Conservation (phyloP, 2,888 invertebrate genomes). For the Chesias legatella region DNA sequence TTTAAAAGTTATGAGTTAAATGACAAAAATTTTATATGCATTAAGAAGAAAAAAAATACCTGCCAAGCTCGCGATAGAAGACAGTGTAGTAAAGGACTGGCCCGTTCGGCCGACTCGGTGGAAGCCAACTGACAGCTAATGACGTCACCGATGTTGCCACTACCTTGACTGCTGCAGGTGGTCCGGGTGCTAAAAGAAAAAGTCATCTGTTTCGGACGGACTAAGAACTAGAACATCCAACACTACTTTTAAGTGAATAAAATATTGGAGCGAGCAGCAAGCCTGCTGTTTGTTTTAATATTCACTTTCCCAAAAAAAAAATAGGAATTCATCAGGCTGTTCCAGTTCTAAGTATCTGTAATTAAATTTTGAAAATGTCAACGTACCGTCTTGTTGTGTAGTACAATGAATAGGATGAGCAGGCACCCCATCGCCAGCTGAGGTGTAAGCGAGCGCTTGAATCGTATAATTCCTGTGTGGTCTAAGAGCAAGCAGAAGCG, state of each 20-base stretch:
- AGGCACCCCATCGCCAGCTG: slow-evolving; percentile 91
- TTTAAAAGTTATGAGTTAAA: no score
- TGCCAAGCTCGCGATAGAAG: slow-evolving; percentile 86
- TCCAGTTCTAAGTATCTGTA: no score
- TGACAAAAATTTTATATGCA: no score
- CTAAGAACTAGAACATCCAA: no score
- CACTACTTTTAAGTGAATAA: no score
- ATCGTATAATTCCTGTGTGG: slow-evolving; percentile 94
- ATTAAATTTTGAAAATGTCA: no score
- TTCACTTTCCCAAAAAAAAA: no score
- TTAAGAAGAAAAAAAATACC: slow-evolving; percentile 33
- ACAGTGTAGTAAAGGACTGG: slow-evolving; percentile 90
- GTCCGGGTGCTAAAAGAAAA: slow-evolving; percentile 85
- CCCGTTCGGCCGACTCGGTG: slow-evolving; percentile 90
- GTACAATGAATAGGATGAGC: slow-evolving; percentile 89
- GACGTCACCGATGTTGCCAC: slow-evolving; percentile 90
- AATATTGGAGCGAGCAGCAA: no score
- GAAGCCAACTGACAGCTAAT: slow-evolving; percentile 91
- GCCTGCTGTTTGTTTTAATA: no score
- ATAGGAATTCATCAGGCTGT: no score
- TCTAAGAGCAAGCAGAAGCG: slow-evolving; percentile 87
- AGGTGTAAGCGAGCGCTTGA: slow-evolving; percentile 90
- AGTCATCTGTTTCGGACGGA: no score
- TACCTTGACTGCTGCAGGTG: slow-evolving; percentile 92
- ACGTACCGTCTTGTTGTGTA: slow-evolving; percentile 91